Evolutionary conservation across 2,113 vertebrate genomes (phyloP).

Genomic region (Brachionichthys hirsutus): DNA sequence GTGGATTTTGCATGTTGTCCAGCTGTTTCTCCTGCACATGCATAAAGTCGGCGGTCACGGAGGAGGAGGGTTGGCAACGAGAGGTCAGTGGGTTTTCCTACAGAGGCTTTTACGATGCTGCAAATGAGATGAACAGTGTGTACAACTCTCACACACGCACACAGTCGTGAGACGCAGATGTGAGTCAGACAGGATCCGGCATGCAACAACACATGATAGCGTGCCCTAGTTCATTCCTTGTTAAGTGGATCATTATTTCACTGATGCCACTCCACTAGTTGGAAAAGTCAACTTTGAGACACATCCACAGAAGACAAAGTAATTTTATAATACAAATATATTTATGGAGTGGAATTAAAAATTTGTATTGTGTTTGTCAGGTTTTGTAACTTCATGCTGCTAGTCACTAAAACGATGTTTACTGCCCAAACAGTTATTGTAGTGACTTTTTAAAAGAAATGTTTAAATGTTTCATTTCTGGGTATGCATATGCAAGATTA

Average conservation of each 20-base stretch:
- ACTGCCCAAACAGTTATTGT: conserved; percentile 30
- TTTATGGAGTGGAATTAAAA: conserved; percentile 1
- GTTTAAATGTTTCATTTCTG: too few species aligned
- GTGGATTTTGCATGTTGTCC: too few species aligned
- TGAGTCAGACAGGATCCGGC: conserved; percentile 30
- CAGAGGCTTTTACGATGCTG: too few species aligned
- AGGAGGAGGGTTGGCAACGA: too few species aligned
- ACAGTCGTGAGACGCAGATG: conserved; percentile 24
- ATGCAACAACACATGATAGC: conserved; percentile 15
- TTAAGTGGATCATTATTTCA: conserved; percentile 6
- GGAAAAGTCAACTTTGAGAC: conserved; percentile 2
- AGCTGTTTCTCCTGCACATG: too few species aligned
- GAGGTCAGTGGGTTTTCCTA: too few species aligned
- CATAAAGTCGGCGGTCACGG: too few species aligned
- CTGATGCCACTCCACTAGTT: background rate
- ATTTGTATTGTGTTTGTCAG: background rate
- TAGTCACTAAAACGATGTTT: conserved; percentile 12
- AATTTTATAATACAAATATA: background rate
- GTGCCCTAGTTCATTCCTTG: conserved; percentile 11
- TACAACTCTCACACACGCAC: conserved; percentile 2
- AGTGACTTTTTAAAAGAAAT: background rate
- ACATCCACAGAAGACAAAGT: background rate
- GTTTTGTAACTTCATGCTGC: conserved; percentile 1
- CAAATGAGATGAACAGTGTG: too few species aligned
- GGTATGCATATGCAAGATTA: background rate